Base-by-base conservation (phyloP, 2,888 invertebrate genomes). In the Chrysina gloriosa region DNA sequence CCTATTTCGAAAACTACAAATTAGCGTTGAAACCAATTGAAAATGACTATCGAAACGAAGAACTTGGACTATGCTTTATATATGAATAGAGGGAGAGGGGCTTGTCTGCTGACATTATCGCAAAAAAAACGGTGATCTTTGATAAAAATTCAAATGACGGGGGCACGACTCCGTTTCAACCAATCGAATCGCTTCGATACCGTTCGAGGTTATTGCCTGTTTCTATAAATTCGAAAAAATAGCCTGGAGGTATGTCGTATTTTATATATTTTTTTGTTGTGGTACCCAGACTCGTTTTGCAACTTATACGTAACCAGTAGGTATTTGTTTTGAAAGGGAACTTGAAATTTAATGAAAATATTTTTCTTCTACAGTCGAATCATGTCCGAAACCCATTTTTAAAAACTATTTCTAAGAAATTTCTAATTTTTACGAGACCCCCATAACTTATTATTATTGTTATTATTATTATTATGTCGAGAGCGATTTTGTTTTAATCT, bases 71-170 rank as follows among this genome's bases (percentile, higher is more conserved):
- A n/a, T n/a, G n/a, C n/a, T n/a, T 52, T 52, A 25, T 23, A 52
- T 52, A 27, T 11, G 19, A 16, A 42, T 42, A 6, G 3, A 5
- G 42, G 3, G 14, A 2, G 11, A 11, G 39, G 16, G 52, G 52
- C 52, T 29, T 3, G 52, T 14, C 16, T 31, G 29, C 29, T 29
- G 16, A 52, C 48, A 48, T 48, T 36, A 36, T 48, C 48, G 16
- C 39, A n/a, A 39, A 34, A 31, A 14, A 58, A 61, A 61, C 27
- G 9, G 39, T 27, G 47, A 63, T 63, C 63, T 21, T 42, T 52
- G 52, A 52, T 52, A 29, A 52, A 39, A 63, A 63, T 64, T n/a
- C 14, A 52, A 39, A 64, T 48, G 34, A 63, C 2, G 25, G 48
- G 63, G 63, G 64, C 50, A 36, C 34, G 50, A 36, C 64, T 36